phyloP scores from a whole-genome alignment of 2,888 invertebrate genomes.

The Andrena dorsata region DNA sequence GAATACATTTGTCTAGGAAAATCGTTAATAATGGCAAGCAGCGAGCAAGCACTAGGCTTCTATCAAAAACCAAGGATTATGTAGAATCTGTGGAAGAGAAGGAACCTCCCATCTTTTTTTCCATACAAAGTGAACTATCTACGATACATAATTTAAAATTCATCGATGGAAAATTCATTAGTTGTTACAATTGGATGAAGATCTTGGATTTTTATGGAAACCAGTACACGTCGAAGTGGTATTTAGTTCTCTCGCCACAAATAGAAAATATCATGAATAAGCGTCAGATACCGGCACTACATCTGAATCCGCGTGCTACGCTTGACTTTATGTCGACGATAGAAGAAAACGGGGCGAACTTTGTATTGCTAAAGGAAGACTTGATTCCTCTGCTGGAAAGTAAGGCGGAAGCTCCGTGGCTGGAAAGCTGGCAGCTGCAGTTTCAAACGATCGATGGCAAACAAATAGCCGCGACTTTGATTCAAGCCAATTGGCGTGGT shows the following conservation, averaged over 20 bases:
- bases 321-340: slow-evolving; percentile 62
- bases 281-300: slow-evolving; percentile 58
- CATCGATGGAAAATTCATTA: slow-evolving; percentile 62
- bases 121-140: slow-evolving; percentile 35
- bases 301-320: slow-evolving; percentile 52
- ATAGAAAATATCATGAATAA: slow-evolving; percentile 62
- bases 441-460: slow-evolving; percentile 53
- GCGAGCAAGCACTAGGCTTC: too few relatives aligned
- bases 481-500: slow-evolving; percentile 72
- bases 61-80: slow-evolving; percentile 26
- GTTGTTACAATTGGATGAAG: slow-evolving; percentile 61
- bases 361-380: slow-evolving; percentile 53
- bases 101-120: slow-evolving; percentile 29
- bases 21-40: neutral
- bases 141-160: slow-evolving; percentile 65
- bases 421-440: slow-evolving; percentile 63
- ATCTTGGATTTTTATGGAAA: slow-evolving; percentile 64
- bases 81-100: slow-evolving; percentile 33
- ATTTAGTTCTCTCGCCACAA: slow-evolving; percentile 65
- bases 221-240: slow-evolving; percentile 71
- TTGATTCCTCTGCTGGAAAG: slow-evolving; percentile 54
- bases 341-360: slow-evolving; percentile 63
- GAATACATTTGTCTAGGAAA: neutral
- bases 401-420: slow-evolving; percentile 47
- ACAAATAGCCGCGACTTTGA: slow-evolving; percentile 64